Evolutionary conservation across 2,797 vertebrate genomes (phyloP).

Genomic region (Scolopax bukidnonensis): DNA sequence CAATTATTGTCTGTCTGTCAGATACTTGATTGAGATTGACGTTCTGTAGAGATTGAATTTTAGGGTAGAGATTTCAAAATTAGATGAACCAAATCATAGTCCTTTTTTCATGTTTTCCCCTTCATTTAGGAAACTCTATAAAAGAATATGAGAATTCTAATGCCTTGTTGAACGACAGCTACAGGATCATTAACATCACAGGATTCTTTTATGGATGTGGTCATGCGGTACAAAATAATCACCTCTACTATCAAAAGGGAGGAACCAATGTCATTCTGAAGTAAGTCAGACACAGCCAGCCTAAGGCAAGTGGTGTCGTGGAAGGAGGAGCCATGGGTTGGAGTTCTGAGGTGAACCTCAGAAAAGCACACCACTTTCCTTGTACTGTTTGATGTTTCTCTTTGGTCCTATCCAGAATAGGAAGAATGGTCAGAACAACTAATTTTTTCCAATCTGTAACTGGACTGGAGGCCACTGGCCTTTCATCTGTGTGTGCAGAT

Average conservation of each 20-base stretch:
- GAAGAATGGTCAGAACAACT: neutral
- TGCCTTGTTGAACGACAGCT: constrained; percentile 84
- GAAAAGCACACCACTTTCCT: neutral
- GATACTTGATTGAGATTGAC: neutral
- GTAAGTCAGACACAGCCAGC: constrained; percentile 73
- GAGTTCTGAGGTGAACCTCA: neutral
- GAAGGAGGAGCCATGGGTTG: neutral
- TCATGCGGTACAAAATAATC: constrained; percentile 87
- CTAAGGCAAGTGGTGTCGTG: neutral
- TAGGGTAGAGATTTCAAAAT: neutral
- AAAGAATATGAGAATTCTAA: constrained; percentile 86
- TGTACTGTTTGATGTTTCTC: neutral
- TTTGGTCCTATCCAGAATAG: neutral
- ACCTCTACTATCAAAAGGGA: constrained; percentile 92
- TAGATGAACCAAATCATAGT: neutral
- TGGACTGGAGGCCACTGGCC: neutral
- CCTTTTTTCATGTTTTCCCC: neutral
- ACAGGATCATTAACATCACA: constrained; percentile 80
- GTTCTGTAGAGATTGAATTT: neutral
- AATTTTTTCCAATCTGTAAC: neutral
- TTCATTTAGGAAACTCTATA: constrained; percentile 82
- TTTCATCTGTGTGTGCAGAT: neutral
- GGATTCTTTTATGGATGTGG: constrained; percentile 93
- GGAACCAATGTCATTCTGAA: constrained; percentile 87
- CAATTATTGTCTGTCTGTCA: neutral